Base-by-base conservation (phyloP, 2,888 invertebrate species). In the Tridacna gigas region DNA sequence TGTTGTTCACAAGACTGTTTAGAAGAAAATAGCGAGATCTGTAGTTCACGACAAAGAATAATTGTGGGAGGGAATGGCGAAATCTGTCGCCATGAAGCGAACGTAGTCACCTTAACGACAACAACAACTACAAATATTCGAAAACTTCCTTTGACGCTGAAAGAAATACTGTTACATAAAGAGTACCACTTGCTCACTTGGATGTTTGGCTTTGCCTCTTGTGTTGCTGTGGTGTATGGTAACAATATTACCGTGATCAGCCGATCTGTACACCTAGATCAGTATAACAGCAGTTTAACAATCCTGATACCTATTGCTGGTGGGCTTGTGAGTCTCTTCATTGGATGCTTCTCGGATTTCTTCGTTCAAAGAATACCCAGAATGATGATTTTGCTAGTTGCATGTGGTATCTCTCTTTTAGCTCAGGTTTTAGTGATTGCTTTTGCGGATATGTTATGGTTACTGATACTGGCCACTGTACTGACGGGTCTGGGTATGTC, bases 191-290 rank as follows among this genome's bases (percentile, higher is more conserved):
- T 86, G 5, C 82, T 89, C 28, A 73, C 78, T 4, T 86, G 89
- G 86, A 80, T 86, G 78, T 81, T 89, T 47, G 84, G 86, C 3
- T 90, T 89, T 71, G 83, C 88, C 20, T 86, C 90, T 11, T 66
- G 77, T 22, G 86, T 90, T 20, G 89, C 89, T 12, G 74, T 89
- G 18, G 88, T 89, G 3, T 89, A 84, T 74, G 83, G 80, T 5
- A 87, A 86, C 67, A 89, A 89, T 74, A 71, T 89, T 5, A 90
- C 90, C 7, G 83, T 84, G 7, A 80, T 88, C 18, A 84, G 86
- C 13, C 75, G 83, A 28, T 83, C 88, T 3, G 71, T 89, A 13
- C 26, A 75, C 9, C 66, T 87, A 7, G 79, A 83, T 60, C 25
- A 66, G 11, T 81, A 88, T 26, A 76, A 89, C 61, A 79, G 82